Conservation (phyloP, 2,113 vertebrate genomes). For the Callocephalon fimbriatum region DNA sequence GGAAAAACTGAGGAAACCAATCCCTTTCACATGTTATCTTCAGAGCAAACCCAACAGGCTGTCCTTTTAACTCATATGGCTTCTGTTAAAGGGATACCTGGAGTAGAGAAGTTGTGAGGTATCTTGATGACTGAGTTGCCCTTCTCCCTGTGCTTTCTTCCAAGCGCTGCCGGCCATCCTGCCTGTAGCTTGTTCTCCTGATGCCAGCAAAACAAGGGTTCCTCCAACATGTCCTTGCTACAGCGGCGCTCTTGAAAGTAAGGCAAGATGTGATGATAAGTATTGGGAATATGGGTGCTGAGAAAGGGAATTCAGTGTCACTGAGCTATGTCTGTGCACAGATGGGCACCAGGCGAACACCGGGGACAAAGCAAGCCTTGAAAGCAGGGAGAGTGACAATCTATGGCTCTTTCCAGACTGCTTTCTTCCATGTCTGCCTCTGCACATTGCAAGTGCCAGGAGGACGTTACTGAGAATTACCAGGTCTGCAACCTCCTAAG, state of each 20-base stretch:
- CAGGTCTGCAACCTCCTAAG: neutral
- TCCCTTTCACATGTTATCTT: neutral
- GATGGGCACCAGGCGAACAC: neutral
- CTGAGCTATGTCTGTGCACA: neutral
- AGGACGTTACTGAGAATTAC: neutral
- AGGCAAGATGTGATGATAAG: neutral
- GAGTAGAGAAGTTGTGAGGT: neutral
- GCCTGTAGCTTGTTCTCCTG: neutral
- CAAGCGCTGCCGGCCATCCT: neutral
- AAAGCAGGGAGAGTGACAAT: neutral
- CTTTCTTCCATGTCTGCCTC: neutral
- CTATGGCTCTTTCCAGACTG: neutral
- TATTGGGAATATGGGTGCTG: neutral
- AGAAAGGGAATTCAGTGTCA: neutral
- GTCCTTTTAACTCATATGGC: neutral
- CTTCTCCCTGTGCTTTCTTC: neutral
- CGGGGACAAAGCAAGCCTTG: neutral
- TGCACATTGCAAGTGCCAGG: accelerated
- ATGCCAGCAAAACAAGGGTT: neutral
- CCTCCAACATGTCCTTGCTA: neutral
- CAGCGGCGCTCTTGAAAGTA: neutral
- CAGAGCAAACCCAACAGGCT: neutral
- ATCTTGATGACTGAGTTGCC: neutral
- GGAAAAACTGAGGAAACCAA: neutral
- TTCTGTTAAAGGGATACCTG: neutral